A percentile compares a stretch with the other conserved stretches of the same genome.
phyloP scores from a whole-genome alignment of 92 coral and sea anemone species.

The Parazoanthus darwini region DNA sequence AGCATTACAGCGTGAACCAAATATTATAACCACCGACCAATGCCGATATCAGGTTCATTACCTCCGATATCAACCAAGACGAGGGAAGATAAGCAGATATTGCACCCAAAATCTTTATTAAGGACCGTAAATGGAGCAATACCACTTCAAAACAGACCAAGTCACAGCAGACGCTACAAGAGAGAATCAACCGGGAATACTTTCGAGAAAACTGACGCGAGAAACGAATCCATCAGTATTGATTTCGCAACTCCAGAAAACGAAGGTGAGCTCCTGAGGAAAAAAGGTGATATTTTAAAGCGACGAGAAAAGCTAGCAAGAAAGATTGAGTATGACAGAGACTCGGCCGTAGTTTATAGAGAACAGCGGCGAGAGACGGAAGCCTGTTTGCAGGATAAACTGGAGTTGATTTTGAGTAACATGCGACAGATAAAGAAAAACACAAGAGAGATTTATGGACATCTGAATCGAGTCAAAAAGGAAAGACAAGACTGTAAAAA shows the following conservation, averaged over 20 bases:
- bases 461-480: not conserved
- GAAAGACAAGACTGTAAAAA: not conserved
- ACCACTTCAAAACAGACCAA: not conserved
- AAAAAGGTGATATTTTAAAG: not conserved
- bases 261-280: not conserved
- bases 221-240: not conserved
- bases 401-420: not conserved
- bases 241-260: conserved; percentile 3
- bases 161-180: not conserved
- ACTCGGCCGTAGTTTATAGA: conserved; percentile 1
- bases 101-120: not conserved
- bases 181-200: not conserved
- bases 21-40: not conserved
- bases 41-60: not conserved
- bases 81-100: not conserved
- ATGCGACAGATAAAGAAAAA: not conserved
- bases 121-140: not conserved
- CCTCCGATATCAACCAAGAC: not conserved
- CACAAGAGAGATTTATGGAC: not conserved
- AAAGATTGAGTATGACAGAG: conserved; percentile 20
- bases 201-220: not conserved
- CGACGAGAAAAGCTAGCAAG: conserved; percentile 13
- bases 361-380: not conserved
- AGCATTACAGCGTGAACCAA: not conserved
- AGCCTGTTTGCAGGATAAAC: not conserved